These are phyloP conservation scores for Sitta carolinensis DNA, from an alignment of 2,797 vertebrate genomes.

Conservation along the genomic window DNA sequence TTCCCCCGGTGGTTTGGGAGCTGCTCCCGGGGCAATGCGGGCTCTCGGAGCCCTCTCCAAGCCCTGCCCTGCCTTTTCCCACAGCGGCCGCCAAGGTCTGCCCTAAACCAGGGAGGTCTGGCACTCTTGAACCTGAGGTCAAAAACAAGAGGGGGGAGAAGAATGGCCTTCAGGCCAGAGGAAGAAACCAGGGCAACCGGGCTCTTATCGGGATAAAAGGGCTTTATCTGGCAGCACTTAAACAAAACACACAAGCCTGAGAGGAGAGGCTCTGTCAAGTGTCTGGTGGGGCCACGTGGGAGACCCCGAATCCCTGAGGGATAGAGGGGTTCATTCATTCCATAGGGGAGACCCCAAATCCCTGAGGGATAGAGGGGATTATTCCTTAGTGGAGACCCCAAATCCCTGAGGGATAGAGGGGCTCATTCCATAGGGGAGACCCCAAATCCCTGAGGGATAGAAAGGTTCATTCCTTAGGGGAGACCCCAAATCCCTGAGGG, in stretches of 20 bases:
- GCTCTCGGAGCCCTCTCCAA: not conserved
- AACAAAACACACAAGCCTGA: constrained; percentile 67
- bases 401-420: not conserved
- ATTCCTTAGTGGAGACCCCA: not conserved
- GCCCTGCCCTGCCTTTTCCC: constrained; percentile 58
- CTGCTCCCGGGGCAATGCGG: not conserved
- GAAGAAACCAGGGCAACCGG: constrained; percentile 68
- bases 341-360: not conserved
- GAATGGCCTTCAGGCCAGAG: constrained; percentile 73
- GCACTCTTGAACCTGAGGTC: constrained; percentile 75
- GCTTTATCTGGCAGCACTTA: constrained; percentile 71
- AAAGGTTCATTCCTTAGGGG: not conserved
- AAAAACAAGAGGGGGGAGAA: constrained; percentile 59
- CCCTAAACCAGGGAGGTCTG: constrained; percentile 63
- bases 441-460: constrained; percentile 11
- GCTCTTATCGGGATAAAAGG: constrained; percentile 70
- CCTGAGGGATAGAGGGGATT: not conserved
- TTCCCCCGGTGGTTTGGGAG: not conserved
- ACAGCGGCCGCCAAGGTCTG: constrained; percentile 24
- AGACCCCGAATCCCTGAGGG: not conserved
- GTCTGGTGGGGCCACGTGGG: not conserved
- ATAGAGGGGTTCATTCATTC: not conserved
- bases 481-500: not conserved
- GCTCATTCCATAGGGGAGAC: not conserved
- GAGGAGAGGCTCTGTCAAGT: constrained; percentile 60